These are phyloP conservation scores for Pangasius mekongensis DNA, from an alignment of 2,797 vertebrate genomes.

Conservation along the genomic window DNA sequence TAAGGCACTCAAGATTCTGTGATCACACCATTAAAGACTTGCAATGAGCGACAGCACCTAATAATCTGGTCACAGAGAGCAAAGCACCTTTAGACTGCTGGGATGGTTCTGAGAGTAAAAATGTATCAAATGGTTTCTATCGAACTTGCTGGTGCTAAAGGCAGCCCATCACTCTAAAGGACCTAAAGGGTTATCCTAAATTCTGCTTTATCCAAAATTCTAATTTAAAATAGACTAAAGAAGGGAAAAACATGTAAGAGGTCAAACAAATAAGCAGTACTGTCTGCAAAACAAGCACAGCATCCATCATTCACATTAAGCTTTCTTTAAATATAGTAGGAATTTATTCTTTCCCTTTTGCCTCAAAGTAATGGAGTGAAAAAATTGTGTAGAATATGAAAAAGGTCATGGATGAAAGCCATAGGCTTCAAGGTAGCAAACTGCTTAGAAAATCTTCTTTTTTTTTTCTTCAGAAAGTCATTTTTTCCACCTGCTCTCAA, in stretches of 20 bases:
- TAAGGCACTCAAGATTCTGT: constrained; percentile 64
- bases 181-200: constrained; percentile 13
- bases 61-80: constrained; percentile 48
- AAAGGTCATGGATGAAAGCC: constrained; percentile 25
- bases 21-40: constrained; percentile 51
- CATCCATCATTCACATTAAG: not conserved
- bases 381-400: constrained; percentile 11
- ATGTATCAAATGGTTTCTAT: constrained; percentile 38
- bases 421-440: constrained; percentile 36
- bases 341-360: not conserved
- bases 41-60: constrained; percentile 52
- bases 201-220: constrained; percentile 20
- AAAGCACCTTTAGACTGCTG: constrained; percentile 59
- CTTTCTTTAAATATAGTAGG: not conserved
- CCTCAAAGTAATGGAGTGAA: constrained; percentile 4
- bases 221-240: constrained; percentile 9
- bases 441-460: constrained; percentile 15
- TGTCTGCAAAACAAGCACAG: not conserved
- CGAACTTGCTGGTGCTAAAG: constrained; percentile 46
- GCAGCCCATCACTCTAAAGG: constrained; percentile 19
- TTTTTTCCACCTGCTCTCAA: constrained; percentile 8
- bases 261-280: not conserved
- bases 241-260: constrained; percentile 2
- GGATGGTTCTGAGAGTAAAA: constrained; percentile 38
- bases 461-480: not conserved